Evolutionary conservation across 2,888 invertebrate species (phyloP).

Genomic region (Dryobota labecula): DNA sequence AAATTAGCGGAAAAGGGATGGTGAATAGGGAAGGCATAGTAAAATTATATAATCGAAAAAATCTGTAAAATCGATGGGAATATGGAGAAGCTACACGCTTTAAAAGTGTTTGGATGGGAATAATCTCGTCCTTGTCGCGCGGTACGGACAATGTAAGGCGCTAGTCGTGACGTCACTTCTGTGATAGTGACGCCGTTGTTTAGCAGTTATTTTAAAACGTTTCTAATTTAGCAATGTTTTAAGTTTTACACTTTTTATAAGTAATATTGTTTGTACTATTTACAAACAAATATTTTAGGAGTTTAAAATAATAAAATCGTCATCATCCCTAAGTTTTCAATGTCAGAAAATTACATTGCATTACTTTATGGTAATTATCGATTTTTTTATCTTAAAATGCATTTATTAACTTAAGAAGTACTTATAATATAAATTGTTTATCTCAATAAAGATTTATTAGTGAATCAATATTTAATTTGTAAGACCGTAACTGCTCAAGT

Average conservation of each 20-base stretch:
- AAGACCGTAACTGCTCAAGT: background rate
- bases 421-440: no score
- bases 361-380: background rate
- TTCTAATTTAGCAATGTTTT: background rate
- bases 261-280: background rate
- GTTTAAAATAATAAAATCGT: background rate
- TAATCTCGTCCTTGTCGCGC: no score
- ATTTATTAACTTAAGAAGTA: background rate
- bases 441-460: conserved; percentile 11
- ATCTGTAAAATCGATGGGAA: background rate
- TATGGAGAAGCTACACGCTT: no score
- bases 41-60: background rate
- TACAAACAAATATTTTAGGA: background rate
- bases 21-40: background rate
- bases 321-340: background rate
- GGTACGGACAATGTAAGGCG: no score
- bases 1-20: background rate
- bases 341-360: background rate
- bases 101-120: no score
- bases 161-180: background rate
- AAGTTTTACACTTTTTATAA: background rate
- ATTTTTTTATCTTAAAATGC: conserved; percentile 13
- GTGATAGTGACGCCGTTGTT: background rate
- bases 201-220: background rate
- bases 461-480: conserved; percentile 13